Percentiles rank a stretch among this genome's conserved stretches.
These are phyloP conservation scores for Andrena dorsata DNA, from an alignment of 2,888 invertebrate species.

Conservation along the genomic window DNA sequence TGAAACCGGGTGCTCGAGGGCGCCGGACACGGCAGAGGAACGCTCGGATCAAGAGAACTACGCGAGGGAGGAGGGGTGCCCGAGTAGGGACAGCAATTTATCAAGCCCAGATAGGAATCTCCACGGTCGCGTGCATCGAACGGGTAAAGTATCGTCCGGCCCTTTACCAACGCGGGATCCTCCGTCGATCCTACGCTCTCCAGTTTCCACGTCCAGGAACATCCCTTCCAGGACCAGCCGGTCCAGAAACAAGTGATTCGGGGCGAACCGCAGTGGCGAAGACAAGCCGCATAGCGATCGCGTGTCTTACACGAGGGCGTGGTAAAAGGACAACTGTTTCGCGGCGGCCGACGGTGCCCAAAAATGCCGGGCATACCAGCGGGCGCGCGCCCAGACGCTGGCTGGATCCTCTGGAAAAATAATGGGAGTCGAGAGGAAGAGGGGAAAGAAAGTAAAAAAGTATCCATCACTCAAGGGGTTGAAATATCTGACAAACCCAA, in stretches of 20 bases:
- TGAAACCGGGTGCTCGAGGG: slow-evolving; percentile 69
- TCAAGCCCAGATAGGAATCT: slow-evolving; percentile 84
- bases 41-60: slow-evolving; percentile 50
- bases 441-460: slow-evolving; percentile 23
- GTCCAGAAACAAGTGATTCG: background rate
- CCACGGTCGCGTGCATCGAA: slow-evolving; percentile 81
- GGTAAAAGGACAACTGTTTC: slow-evolving; percentile 75
- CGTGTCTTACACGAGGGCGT: background rate
- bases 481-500: slow-evolving; percentile 46
- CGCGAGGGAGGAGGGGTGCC: slow-evolving; percentile 41
- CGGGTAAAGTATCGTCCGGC: slow-evolving; percentile 80
- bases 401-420: slow-evolving; percentile 73
- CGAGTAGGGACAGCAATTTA: slow-evolving; percentile 83
- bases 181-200: slow-evolving; percentile 4
- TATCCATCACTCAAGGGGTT: slow-evolving; percentile 58
- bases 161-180: background rate
- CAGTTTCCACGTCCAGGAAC: slow-evolving; percentile 1
- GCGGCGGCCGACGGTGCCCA: slow-evolving; percentile 63
- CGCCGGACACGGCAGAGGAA: slow-evolving; percentile 51
- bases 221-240: no score
- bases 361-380: slow-evolving; percentile 84
- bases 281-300: slow-evolving; percentile 2
- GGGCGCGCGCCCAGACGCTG: slow-evolving; percentile 84
- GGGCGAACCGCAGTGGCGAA: background rate
- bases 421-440: slow-evolving; percentile 56